These are phyloP conservation scores for Melanotaenia trifasciata DNA, from an alignment of 2,797 vertebrate genomes.

Conservation along the genomic window DNA sequence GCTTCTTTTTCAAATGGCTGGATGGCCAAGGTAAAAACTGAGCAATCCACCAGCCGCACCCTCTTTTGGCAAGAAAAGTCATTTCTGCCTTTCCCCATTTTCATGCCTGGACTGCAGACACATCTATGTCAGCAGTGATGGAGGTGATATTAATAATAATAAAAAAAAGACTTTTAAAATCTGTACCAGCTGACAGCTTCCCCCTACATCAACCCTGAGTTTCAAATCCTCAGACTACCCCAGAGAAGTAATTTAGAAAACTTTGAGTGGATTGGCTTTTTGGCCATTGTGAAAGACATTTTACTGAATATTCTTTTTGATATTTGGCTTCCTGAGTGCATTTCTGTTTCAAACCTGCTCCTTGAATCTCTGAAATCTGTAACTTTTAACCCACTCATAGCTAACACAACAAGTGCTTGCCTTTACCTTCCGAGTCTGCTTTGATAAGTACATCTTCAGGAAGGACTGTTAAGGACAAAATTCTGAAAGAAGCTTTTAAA, in stretches of 20 bases:
- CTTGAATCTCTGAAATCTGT: no score
- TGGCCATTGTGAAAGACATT: no score
- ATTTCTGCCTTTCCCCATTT: conserved; percentile 4
- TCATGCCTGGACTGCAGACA: not conserved
- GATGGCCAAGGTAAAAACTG: not conserved
- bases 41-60: conserved; percentile 1
- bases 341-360: no score
- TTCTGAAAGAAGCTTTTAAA: no score
- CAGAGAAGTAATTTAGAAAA: not conserved
- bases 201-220: not conserved
- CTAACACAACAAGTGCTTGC: no score
- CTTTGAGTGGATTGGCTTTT: no score
- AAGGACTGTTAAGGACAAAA: no score
- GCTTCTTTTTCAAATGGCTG: not conserved
- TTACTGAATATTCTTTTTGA: no score
- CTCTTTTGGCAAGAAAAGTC: conserved; percentile 5
- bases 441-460: no score
- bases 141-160: conserved; percentile 1
- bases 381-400: no score
- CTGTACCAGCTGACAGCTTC: not conserved
- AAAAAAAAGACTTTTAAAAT: not conserved
- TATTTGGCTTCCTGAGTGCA: no score
- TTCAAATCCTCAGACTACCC: not conserved
- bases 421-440: no score
- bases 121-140: conserved; percentile 11